Evolutionary conservation across 2,113 vertebrate species (phyloP).

Genomic region (Atherinomorus stipes): DNA sequence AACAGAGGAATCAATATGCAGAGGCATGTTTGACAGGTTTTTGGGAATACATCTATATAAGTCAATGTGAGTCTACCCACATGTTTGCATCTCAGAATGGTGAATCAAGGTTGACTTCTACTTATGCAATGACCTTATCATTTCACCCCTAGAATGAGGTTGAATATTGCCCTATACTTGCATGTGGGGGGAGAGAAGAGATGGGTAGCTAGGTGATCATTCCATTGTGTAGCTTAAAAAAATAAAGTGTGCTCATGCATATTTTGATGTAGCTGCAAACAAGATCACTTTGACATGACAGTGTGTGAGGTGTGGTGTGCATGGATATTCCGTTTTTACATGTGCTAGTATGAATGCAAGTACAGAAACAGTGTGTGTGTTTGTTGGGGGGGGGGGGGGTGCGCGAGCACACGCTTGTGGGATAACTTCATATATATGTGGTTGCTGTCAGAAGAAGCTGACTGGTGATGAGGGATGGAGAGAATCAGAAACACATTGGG

Average conservation of each 20-base stretch:
- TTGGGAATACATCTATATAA: conserved; percentile 48
- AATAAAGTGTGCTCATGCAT: conserved; percentile 59
- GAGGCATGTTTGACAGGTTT: conserved; percentile 75
- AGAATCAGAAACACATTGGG: conserved; percentile 83
- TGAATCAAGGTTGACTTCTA: conserved; percentile 64
- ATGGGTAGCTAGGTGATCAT: conserved; percentile 42
- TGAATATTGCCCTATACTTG: conserved; percentile 50
- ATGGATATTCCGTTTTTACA: conserved; percentile 24
- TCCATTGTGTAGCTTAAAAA: conserved; percentile 41
- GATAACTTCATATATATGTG: conserved; percentile 61
- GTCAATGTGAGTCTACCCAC: conserved; percentile 45
- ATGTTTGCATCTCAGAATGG: conserved; percentile 67
- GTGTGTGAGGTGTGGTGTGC: conserved; percentile 1
- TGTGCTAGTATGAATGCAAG: conserved; percentile 24
- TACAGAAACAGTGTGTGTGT: conserved; percentile 1
- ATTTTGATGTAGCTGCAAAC: conserved; percentile 51
- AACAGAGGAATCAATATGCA: conserved; percentile 80
- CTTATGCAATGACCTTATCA: conserved; percentile 69
- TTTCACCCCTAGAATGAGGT: conserved; percentile 69
- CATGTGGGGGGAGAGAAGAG: conserved; percentile 23
- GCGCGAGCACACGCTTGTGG: conserved; percentile 28
- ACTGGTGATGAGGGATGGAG: conserved; percentile 79
- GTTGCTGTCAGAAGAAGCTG: conserved; percentile 72
- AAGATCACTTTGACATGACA: conserved; percentile 33
- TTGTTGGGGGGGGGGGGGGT: no score